These are phyloP conservation scores for Catonia carolina DNA, from an alignment of 2,888 invertebrate species.

Conservation along the genomic window DNA sequence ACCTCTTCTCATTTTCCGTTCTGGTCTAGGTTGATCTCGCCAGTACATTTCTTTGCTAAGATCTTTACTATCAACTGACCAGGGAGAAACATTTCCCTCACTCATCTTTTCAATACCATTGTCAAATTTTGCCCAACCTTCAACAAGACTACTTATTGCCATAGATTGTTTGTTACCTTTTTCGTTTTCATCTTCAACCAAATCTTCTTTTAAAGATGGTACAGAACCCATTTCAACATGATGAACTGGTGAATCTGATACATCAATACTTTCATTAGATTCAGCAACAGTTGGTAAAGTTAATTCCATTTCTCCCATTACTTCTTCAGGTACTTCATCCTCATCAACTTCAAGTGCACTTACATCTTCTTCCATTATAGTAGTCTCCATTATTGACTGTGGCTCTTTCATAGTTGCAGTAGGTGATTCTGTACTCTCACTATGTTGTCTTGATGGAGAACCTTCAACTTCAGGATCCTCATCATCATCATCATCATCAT, in stretches of 20 bases:
- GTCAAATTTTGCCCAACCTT: constrained; percentile 53
- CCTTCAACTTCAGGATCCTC: constrained; percentile 33
- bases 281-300: constrained; percentile 27
- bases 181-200: constrained; percentile 33
- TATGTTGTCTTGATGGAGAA: constrained; percentile 35
- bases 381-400: constrained; percentile 37
- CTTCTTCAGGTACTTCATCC: constrained; percentile 29
- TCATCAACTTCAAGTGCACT: constrained; percentile 35
- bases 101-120: constrained; percentile 33
- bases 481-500: constrained; percentile 35
- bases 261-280: constrained; percentile 23
- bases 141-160: constrained; percentile 28
- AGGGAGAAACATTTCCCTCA: constrained; percentile 33
- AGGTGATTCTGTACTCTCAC: constrained; percentile 37
- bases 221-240: not conserved
- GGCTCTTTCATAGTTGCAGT: constrained; percentile 35
- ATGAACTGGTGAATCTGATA: constrained; percentile 17
- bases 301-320: constrained; percentile 23
- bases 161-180: constrained; percentile 39
- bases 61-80: constrained; percentile 34
- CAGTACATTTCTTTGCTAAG: constrained; percentile 27
- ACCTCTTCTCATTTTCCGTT: constrained; percentile 36
- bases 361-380: constrained; percentile 37
- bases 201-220: constrained; percentile 38
- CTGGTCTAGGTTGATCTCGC: constrained; percentile 26